phyloP scores from a whole-genome alignment of 2,888 invertebrate genomes.

The Vanessa cardui region DNA sequence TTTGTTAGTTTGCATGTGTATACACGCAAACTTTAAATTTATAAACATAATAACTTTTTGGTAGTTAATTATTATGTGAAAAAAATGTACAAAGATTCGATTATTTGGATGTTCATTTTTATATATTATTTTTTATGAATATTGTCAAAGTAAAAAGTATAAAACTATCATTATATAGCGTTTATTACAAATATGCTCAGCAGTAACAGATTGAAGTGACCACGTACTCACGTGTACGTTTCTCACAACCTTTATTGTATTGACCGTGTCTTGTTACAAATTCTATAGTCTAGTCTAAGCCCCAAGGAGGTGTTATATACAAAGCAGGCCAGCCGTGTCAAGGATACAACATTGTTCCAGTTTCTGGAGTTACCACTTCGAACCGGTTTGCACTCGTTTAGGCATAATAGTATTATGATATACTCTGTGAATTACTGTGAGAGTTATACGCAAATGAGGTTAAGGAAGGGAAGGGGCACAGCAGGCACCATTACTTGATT shows the following conservation, averaged over 20 bases:
- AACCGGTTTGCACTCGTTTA: conserved; percentile 25
- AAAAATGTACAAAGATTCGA: too few species aligned
- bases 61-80: too few species aligned
- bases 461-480: too few species aligned
- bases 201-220: background rate
- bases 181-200: background rate
- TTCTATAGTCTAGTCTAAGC: conserved; percentile 9
- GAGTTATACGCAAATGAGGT: conserved; percentile 1
- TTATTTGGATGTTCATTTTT: too few species aligned
- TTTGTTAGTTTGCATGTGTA: too few species aligned
- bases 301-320: conserved; percentile 20
- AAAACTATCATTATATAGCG: too few species aligned
- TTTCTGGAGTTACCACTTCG: conserved; percentile 28
- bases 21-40: too few species aligned
- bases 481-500: background rate
- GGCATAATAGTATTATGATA: conserved; percentile 20
- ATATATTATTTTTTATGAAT: too few species aligned
- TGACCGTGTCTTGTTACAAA: conserved; percentile 2
- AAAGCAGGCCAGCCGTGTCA: conserved; percentile 34
- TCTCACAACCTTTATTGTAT: background rate
- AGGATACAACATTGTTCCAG: conserved; percentile 32
- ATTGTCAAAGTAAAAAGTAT: too few species aligned
- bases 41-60: too few species aligned
- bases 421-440: conserved; percentile 10
- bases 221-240: background rate